Conservation (phyloP, 2,113 vertebrate genomes). For the Sprattus sprattus region DNA sequence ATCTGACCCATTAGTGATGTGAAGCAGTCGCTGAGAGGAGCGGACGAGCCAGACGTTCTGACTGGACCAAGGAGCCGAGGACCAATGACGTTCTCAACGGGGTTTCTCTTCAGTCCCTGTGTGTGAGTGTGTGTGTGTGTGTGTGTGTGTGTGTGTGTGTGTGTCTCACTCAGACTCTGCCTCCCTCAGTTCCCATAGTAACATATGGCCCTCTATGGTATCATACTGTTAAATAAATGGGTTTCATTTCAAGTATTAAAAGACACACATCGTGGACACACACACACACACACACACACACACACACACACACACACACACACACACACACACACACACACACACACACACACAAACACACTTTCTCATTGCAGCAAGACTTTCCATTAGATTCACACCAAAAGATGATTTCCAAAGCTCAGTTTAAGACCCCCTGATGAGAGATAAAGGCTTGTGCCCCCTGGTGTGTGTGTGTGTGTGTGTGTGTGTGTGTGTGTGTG, state of each 20-base stretch:
- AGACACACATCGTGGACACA: neutral
- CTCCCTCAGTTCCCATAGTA: neutral
- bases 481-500: neutral
- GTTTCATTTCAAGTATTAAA: neutral
- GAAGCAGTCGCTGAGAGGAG: neutral
- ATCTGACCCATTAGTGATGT: conserved; percentile 31
- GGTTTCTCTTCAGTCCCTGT: neutral
- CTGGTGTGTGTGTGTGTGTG: neutral
- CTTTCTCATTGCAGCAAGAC: neutral
- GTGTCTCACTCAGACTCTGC: neutral
- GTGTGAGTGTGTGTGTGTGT: too few species aligned
- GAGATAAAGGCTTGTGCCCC: conserved; percentile 26
- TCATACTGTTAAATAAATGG: neutral
- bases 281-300: neutral
- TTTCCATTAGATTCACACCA: conserved; percentile 27
- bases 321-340: neutral
- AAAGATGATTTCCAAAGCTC: conserved; percentile 24
- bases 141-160: too few species aligned
- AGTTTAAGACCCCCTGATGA: conserved; percentile 29
- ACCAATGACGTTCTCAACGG: too few species aligned
- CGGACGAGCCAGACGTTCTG: neutral
- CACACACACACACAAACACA: neutral
- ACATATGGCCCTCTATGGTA: neutral
- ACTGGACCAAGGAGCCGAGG: too few species aligned
- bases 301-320: neutral